Evolutionary conservation across 2,797 vertebrate species (phyloP), one percentile per base, ranked within the genome.

Genomic region (Bradypodion ventrale): DNA sequence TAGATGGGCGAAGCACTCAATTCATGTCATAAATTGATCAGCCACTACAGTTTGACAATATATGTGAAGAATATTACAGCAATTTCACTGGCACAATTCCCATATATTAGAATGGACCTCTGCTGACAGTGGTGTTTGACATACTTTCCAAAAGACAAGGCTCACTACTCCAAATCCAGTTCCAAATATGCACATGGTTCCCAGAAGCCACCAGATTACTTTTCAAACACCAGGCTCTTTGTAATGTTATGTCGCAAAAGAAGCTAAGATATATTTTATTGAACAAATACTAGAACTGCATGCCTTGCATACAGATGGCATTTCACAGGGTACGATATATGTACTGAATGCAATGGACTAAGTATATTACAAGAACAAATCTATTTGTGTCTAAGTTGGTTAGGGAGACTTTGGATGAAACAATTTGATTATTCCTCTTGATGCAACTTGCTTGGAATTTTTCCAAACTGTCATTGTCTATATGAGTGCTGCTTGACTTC

Each of bases 1-100:
- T 82, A 42, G 25, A 87, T 75, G 65, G 65, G 80, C 83, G 81
- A 85, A 70, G 63, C 66, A 62, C 46, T 88, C 84, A 87, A 85
- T 86, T 93, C 85, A 69, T 66, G 25, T 72, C 75, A 0, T 2
- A 76, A 90, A 91, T 79, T 32, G 35, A 13, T 2, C 66, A 86
- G 13, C 4, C 29, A 80, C 23, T 21, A 27, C 4, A 37, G 46
- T 49, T 8, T 49, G 46, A 49, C 46, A 49, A 4, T 1, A 21
- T 83, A 78, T 10, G 52, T 70, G 62, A 86, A 77, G 78, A 89
- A 44, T 35, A 77, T 79, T 42, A n/a, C 59, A 79, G 46, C 69
- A 79, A 13, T 83, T 90, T 92, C 62, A 84, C 46, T 82, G 60
- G 89, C 65, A 85, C 0, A 0, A 78, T 3, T 0, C 16, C 16